A percentile compares a stretch with the other conserved stretches of the same genome.
Conservation (phyloP, 1,140 invertebrate genomes). For the Magallana angulata region DNA sequence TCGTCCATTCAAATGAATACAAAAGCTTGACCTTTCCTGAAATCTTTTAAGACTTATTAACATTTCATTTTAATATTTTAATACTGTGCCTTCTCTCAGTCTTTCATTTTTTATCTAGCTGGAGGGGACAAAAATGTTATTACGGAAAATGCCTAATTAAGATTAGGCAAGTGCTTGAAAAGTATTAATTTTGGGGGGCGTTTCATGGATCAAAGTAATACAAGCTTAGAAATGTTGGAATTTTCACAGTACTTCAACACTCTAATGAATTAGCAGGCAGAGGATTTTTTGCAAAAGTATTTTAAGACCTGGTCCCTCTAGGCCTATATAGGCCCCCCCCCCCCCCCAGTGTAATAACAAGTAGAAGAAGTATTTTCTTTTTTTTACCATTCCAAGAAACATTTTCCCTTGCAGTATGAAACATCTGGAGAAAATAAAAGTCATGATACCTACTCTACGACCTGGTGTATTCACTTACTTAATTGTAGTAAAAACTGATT, state of each 20-base stretch:
- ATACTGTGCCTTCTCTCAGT: not conserved
- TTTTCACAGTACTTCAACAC: too few relatives aligned
- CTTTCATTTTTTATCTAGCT: not conserved
- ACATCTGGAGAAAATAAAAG: conserved; percentile 23
- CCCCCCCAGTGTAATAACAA: too few relatives aligned
- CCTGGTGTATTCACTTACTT: not conserved
- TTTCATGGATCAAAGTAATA: not conserved
- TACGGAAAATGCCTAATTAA: conserved; percentile 21
- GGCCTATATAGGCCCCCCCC: too few relatives aligned
- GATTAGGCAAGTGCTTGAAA: conserved; percentile 6
- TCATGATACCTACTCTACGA: not conserved
- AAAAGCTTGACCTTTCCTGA: not conserved
- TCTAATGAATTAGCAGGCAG: too few relatives aligned
- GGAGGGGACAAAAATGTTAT: not conserved
- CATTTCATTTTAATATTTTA: conserved; percentile 16
- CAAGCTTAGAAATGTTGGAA: not conserved
- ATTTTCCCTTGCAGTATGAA: not conserved
- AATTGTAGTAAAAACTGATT: not conserved
- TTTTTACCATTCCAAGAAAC: too few relatives aligned
- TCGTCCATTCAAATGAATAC: not conserved
- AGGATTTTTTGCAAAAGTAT: too few relatives aligned
- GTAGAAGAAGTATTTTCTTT: too few relatives aligned
- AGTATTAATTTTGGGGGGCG: not conserved
- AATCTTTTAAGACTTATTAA: conserved; percentile 37
- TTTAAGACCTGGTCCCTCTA: too few relatives aligned